These are phyloP conservation scores for Peromyscus melanophrys DNA, from an alignment of 2,797 vertebrate species.

Conservation along the genomic window DNA sequence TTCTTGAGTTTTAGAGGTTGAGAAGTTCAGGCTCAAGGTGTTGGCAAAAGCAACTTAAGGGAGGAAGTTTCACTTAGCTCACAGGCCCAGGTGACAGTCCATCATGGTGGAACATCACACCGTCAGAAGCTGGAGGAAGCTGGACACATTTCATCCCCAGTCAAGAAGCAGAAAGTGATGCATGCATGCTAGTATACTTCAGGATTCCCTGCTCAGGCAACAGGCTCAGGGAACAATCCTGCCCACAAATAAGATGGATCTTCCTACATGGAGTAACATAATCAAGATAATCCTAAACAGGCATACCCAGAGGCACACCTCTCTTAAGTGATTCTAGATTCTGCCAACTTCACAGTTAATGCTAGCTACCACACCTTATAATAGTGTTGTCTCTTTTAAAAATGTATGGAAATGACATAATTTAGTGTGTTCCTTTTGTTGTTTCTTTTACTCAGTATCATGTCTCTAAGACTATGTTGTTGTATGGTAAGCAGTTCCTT, in stretches of 20 bases:
- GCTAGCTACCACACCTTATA: not conserved
- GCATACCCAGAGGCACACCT: not conserved
- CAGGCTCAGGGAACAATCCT: not conserved
- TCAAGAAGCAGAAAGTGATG: not conserved
- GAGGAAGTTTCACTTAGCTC: not conserved
- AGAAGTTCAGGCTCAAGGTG: not conserved
- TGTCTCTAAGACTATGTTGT: not conserved
- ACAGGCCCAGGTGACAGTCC: not conserved
- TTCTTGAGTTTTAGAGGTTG: not conserved
- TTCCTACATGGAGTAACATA: not conserved
- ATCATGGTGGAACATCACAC: too few species aligned
- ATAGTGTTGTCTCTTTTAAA: constrained; percentile 13
- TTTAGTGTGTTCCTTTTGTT: not conserved
- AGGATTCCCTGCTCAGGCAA: not conserved
- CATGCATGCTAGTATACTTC: too few species aligned
- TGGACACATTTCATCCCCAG: not conserved
- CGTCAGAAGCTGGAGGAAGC: not conserved
- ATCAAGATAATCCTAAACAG: not conserved
- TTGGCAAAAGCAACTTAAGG: not conserved
- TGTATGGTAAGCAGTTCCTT: not conserved
- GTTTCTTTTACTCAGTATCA: not conserved
- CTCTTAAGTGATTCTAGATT: not conserved
- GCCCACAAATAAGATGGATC: not conserved
- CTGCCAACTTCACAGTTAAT: not conserved
- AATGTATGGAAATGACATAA: not conserved